Conservation (phyloP, 1,140 invertebrate species). For the Parasteatoda tepidariorum region DNA sequence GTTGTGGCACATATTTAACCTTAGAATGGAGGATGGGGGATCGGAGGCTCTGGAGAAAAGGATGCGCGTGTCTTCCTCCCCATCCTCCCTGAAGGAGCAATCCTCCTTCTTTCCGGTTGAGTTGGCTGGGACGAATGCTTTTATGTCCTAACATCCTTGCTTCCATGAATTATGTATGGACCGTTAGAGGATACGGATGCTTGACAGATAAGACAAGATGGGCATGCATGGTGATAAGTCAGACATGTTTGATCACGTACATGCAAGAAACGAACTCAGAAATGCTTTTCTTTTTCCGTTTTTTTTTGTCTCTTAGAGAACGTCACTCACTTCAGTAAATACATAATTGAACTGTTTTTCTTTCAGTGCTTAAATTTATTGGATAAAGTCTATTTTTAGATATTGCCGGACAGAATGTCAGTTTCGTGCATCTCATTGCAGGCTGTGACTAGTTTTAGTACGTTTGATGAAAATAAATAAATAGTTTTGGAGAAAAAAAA, state of each 20-base stretch:
- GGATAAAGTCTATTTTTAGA: no score
- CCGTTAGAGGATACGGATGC: constrained; percentile 48
- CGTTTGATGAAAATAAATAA: no score
- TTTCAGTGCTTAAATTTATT: no score
- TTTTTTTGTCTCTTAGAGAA: no score
- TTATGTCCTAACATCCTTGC: constrained; percentile 47
- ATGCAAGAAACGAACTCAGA: background rate
- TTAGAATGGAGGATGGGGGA: background rate
- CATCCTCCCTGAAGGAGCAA: background rate
- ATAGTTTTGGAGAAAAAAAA: no score
- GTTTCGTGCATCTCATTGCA: no score
- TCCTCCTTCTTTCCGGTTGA: constrained; percentile 24
- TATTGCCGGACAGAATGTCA: no score
- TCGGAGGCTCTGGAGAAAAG: background rate
- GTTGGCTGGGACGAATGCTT: constrained; percentile 44
- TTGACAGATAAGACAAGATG: constrained; percentile 28
- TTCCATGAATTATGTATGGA: constrained; percentile 47
- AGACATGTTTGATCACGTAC: constrained; percentile 25
- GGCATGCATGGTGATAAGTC: background rate
- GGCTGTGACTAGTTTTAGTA: no score
- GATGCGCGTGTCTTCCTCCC: constrained; percentile 12
- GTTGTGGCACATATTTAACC: constrained; percentile 30
- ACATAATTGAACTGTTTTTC: no score
- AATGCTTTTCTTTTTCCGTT: no score
- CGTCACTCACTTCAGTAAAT: no score